Base-by-base conservation (phyloP, 2,888 invertebrate species). In the Amphiduros pacificus region DNA sequence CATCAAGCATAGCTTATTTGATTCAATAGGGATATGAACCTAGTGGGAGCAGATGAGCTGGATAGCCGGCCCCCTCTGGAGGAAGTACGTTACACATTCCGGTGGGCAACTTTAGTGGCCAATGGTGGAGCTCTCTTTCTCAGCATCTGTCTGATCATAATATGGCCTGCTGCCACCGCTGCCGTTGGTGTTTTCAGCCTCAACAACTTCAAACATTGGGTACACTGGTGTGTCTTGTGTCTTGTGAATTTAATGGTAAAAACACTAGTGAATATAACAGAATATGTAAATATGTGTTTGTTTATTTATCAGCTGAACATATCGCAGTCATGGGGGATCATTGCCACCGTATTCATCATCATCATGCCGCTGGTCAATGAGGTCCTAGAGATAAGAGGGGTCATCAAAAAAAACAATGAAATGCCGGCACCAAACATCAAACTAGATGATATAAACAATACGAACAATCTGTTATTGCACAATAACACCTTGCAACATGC, bases 21-120 rank as follows among this genome's bases (percentile, higher is more conserved):
- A n/a, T n/a, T n/a, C n/a, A n/a, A n/a, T n/a, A 80, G 80, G 59
- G 80, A 80, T 24, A 60, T 80, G 28, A 66, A 74, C 31, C 65
- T 80, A 32, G 66, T 64, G 2, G 73, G 72, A 0, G 70, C 72
- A 0, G 71, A 76, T 57, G 67, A 69, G 6, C 66, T 80, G 24
- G 76, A 76, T 62, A 75, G 74, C 60, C 68, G 79, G 17, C 79
- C 80, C 0, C 66, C 74, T 0, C 66, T 78, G 48, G 67, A 66
- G 11, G 77, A 75, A 0, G 77, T 79, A 1, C 67, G 67, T 44
- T 56, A 58, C 11, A 69, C 74, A 5, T 79, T 78, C 62, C 65
- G 66, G 31, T 51, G 65, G 5, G 73, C 76, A 4, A 73, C 70
- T 44, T 52, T 66, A 4, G 31, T 74, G 20, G 75, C 78, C 2